Percentiles rank a stretch among this genome's conserved stretches.
Evolutionary conservation across 2,797 vertebrate genomes (phyloP).

Genomic region (Chrysocyon brachyurus): DNA sequence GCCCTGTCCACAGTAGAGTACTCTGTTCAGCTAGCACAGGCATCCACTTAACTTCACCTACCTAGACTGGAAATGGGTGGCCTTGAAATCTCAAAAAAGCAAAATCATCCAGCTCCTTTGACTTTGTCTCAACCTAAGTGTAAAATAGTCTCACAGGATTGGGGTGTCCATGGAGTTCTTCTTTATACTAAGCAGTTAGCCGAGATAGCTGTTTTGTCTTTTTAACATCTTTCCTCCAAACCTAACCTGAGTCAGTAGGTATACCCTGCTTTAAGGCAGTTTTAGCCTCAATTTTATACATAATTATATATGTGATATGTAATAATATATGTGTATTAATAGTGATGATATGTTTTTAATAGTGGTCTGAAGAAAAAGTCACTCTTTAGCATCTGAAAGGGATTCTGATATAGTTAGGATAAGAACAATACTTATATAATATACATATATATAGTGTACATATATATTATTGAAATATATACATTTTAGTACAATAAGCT

Average conservation of each 20-base stretch:
- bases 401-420: background rate
- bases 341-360: background rate
- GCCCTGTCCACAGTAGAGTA: background rate
- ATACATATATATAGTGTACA: background rate
- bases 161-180: background rate
- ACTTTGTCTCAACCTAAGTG: background rate
- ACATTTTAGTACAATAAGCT: slow-evolving; percentile 29
- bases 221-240: slow-evolving; percentile 1
- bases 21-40: background rate
- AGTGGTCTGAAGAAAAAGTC: slow-evolving; percentile 26
- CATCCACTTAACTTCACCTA: background rate
- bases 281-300: background rate
- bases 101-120: background rate
- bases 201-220: background rate
- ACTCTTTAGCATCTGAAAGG: background rate
- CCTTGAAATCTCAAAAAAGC: background rate
- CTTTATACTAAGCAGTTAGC: background rate
- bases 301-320: background rate
- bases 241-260: background rate
- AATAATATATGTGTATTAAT: background rate
- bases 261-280: background rate
- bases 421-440: background rate
- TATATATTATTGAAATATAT: background rate
- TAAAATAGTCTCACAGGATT: background rate
- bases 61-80: background rate